A percentile compares a stretch with the other conserved stretches of the same genome.
phyloP scores from a whole-genome alignment of 2,888 invertebrate species.

The Hecatera dysodea region DNA sequence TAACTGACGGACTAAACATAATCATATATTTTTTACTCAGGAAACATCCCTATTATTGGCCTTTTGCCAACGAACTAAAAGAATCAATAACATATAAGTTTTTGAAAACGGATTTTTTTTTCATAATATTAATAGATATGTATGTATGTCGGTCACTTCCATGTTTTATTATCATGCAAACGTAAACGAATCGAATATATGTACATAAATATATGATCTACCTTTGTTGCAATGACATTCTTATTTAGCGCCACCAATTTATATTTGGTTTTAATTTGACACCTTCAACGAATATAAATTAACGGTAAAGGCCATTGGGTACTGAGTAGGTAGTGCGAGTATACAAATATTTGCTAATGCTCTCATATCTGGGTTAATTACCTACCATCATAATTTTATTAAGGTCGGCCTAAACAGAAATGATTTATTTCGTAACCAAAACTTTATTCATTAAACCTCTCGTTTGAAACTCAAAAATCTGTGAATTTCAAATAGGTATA shows the following conservation, averaged over 20 bases:
- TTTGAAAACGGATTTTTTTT: no score
- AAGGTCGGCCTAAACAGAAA: background rate
- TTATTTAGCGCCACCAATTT: background rate
- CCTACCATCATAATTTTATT: background rate
- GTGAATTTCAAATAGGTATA: background rate
- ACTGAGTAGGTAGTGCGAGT: slow-evolving; percentile 20
- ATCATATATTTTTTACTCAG: no score
- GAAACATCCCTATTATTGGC: no score
- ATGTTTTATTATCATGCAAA: background rate
- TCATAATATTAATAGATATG: no score
- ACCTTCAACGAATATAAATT: slow-evolving; percentile 1
- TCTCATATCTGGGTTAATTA: slow-evolving; percentile 45
- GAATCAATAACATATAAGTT: no score
- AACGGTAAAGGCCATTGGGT: slow-evolving; percentile 20
- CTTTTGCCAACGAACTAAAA: no score
- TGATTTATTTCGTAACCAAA: background rate
- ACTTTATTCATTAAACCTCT: slow-evolving; percentile 14
- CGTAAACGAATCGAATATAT: background rate
- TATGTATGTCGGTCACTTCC: background rate
- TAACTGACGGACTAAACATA: no score
- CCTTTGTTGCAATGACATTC: background rate
- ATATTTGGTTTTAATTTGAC: slow-evolving; percentile 1
- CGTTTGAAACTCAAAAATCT: background rate
- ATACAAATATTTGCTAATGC: slow-evolving; percentile 36
- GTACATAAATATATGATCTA: no score